Conservation (phyloP, 2,113 vertebrate species). For the Lates calcarifer region DNA sequence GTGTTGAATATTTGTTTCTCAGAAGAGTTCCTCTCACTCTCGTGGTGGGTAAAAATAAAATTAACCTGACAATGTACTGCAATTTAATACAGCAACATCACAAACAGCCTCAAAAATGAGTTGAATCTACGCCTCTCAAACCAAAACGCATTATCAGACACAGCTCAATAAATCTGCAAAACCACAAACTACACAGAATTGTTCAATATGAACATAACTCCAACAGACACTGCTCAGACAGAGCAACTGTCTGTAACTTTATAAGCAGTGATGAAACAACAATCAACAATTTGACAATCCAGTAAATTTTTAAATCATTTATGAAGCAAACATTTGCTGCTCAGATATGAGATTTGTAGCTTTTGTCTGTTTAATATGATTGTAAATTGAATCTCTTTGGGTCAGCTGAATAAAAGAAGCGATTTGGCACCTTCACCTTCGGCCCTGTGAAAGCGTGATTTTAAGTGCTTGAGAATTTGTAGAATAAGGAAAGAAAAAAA, state of each 20-base stretch:
- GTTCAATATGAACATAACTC: background rate
- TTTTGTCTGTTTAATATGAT: constrained; percentile 9
- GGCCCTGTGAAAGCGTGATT: background rate
- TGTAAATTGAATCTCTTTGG: background rate
- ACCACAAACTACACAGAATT: background rate
- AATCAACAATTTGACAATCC: constrained; percentile 7
- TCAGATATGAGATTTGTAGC: background rate
- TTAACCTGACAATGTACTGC: background rate
- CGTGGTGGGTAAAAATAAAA: background rate
- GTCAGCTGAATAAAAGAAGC: background rate
- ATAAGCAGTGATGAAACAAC: background rate
- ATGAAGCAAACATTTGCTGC: background rate
- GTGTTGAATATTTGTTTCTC: constrained; percentile 18
- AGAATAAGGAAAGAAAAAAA: background rate
- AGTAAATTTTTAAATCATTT: background rate
- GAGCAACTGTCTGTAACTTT: background rate
- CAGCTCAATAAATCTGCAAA: background rate
- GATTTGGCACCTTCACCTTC: background rate
- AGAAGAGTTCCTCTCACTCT: constrained; percentile 4
- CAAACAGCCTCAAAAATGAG: constrained; percentile 6
- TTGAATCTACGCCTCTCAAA: constrained; percentile 6
- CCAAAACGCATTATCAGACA: background rate
- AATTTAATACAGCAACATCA: background rate
- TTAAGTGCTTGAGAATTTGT: background rate
- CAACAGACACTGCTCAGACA: background rate